Evolutionary conservation across 1,140 invertebrate genomes (phyloP).

Genomic region (Goniozus legneri): DNA sequence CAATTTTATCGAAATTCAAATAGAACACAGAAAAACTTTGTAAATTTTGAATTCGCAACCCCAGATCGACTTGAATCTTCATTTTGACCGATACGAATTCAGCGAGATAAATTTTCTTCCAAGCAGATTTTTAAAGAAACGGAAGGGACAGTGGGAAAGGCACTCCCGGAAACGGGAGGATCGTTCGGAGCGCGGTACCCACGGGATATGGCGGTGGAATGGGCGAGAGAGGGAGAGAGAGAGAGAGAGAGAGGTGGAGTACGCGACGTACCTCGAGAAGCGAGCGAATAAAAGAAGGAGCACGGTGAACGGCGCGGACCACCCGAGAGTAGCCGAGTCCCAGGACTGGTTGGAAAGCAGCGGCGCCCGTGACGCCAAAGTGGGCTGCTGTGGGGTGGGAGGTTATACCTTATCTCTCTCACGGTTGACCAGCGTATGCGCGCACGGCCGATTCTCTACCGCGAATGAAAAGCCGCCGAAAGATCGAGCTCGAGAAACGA

Average conservation of each 20-base stretch:
- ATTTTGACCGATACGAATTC: too few species aligned
- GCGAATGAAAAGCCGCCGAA: not conserved
- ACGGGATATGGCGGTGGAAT: not conserved
- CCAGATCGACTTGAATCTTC: too few species aligned
- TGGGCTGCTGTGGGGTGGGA: slow-evolving; percentile 46
- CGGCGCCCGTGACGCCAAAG: slow-evolving; percentile 46
- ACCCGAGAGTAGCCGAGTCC: slow-evolving; percentile 52
- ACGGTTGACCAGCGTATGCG: slow-evolving; percentile 38
- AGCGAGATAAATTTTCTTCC: too few species aligned
- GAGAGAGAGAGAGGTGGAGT: not conserved
- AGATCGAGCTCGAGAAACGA: not conserved
- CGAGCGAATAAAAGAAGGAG: not conserved
- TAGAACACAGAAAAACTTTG: too few species aligned
- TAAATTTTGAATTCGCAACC: too few species aligned
- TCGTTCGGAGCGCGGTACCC: too few species aligned
- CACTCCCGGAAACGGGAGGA: slow-evolving; percentile 1
- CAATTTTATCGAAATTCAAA: too few species aligned
- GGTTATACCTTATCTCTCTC: slow-evolving; percentile 49
- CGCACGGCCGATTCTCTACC: slow-evolving; percentile 33
- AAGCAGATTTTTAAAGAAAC: too few species aligned
- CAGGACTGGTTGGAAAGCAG: slow-evolving; percentile 43
- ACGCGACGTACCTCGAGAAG: not conserved
- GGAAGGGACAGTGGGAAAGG: not conserved
- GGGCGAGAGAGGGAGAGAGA: not conserved
- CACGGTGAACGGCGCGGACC: slow-evolving; percentile 41